A percentile compares a stretch with the other conserved stretches of the same genome.
Conservation (phyloP, 2,888 invertebrate species). For the Drosophila quinaria region DNA sequence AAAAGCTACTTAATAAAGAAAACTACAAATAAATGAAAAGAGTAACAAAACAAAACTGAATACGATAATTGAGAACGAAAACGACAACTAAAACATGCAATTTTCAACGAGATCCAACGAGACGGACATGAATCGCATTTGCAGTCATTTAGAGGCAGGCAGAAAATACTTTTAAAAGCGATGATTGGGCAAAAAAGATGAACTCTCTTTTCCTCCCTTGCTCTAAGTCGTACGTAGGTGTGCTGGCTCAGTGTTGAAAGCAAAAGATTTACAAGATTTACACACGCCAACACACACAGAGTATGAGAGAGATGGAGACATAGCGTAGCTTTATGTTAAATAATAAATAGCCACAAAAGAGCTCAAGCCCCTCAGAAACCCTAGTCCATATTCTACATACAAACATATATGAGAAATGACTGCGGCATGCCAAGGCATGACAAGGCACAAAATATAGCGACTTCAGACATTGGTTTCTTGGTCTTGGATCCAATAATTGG, state of each 20-base stretch:
- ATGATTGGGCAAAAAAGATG: constrained; percentile 57
- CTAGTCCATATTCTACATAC: neutral
- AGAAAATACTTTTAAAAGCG: constrained; percentile 72
- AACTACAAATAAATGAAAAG: constrained; percentile 38
- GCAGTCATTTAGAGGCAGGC: constrained; percentile 61
- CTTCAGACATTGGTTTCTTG: constrained; percentile 9
- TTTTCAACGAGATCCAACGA: constrained; percentile 46
- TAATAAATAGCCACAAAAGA: constrained; percentile 69
- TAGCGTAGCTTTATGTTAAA: constrained; percentile 56
- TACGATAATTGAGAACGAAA: constrained; percentile 27
- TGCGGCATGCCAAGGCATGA: constrained; percentile 69
- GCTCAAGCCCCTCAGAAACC: constrained; percentile 6
- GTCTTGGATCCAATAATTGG: constrained; percentile 64
- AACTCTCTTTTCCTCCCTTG: constrained; percentile 1
- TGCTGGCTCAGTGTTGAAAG: constrained; percentile 65
- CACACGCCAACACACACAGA: constrained; percentile 61
- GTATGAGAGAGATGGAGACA: constrained; percentile 11
- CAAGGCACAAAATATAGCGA: constrained; percentile 55
- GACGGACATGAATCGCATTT: constrained; percentile 74
- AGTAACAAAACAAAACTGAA: constrained; percentile 15
- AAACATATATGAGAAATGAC: constrained; percentile 40
- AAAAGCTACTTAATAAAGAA: constrained; percentile 68
- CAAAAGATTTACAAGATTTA: constrained; percentile 78
- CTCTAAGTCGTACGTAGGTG: constrained; percentile 29
- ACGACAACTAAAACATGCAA: constrained; percentile 68